Evolutionary conservation across 2,888 invertebrate species (phyloP).

Genomic region (Stomorhina lunata): DNA sequence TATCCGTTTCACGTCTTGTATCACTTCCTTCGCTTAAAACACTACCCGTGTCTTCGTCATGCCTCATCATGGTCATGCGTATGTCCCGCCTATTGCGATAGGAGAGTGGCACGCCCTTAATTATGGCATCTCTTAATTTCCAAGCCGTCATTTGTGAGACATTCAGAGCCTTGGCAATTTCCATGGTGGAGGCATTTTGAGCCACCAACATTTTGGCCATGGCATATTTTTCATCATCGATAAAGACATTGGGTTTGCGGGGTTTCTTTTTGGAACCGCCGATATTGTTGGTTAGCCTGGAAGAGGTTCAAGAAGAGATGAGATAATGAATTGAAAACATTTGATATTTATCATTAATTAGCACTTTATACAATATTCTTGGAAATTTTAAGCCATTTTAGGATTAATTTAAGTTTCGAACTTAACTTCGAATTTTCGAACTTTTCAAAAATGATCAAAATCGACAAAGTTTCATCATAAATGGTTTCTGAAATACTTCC

Average conservation of each 20-base stretch:
- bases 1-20: conserved; percentile 45
- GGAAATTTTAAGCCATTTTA: no score
- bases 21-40: conserved; percentile 40
- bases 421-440: no score
- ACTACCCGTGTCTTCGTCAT: conserved; percentile 41
- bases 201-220: conserved; percentile 78
- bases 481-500: no score
- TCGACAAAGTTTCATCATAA: no score
- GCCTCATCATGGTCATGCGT: conserved; percentile 53
- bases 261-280: conserved; percentile 74
- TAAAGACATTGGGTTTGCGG: conserved; percentile 79
- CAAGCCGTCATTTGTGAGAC: conserved; percentile 80
- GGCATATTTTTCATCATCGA: conserved; percentile 78
- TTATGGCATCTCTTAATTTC: conserved; percentile 79
- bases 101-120: conserved; percentile 78
- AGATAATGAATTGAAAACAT: no score
- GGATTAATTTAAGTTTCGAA: no score
- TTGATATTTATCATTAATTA: no score
- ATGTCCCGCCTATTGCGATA: conserved; percentile 76
- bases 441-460: no score
- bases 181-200: conserved; percentile 78
- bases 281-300: conserved; percentile 44
- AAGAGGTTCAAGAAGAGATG: not conserved
- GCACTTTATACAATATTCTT: no score
- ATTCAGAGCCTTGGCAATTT: conserved; percentile 78